Base-by-base conservation (phyloP, 1,140 invertebrate species). In the Trichonephila clavata region DNA sequence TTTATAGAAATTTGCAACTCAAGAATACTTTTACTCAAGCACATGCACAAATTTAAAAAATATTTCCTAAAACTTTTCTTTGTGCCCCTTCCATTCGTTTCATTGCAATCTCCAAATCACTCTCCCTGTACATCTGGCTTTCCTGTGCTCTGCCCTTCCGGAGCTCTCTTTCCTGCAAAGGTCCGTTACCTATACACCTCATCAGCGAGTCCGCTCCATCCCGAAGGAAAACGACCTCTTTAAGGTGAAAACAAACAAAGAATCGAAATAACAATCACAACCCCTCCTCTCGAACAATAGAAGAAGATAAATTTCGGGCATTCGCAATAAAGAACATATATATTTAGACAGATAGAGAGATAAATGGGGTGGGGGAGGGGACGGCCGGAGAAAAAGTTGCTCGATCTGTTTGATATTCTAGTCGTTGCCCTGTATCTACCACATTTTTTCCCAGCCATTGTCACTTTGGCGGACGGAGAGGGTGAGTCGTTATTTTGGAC, bases 341-440 rank as follows among this genome's bases (percentile, higher is more conserved):
- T 90, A 90, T 90, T 90, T 90, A 90, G 89, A 90, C 89, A 92
- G 90, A 92, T 83, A 92, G 90, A 92, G 39, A 80, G 90, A 92
- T 90, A 81, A 81, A 81, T 80, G 77, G 60, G 39, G n/a, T 18
- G 21, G 32, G 27, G 43, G 39, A 8, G 57, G 81, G 8, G 7
- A 50, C 50, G 8, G 50, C 50, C 10, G 50, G 50, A 50, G 50
- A 50, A 50, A 50, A 50, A 50, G 50, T 50, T 50, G 50, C 50
- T 50, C 50, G 50, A 84, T 92, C 90, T 92, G 59, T 92, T 92
- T 92, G 90, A 92, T 92, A 92, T 92, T 92, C 90, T 57, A 77
- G 90, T 59, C 90, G 68, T 92, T 92, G 80, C 80, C 43, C 71
- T 92, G 90, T 92, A 92, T 84, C 80, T 92, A 68, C 71, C 59